Evolutionary conservation across 1,140 invertebrate genomes (phyloP), one percentile per base, ranked within the genome.

Genomic region (Nephotettix cincticeps): DNA sequence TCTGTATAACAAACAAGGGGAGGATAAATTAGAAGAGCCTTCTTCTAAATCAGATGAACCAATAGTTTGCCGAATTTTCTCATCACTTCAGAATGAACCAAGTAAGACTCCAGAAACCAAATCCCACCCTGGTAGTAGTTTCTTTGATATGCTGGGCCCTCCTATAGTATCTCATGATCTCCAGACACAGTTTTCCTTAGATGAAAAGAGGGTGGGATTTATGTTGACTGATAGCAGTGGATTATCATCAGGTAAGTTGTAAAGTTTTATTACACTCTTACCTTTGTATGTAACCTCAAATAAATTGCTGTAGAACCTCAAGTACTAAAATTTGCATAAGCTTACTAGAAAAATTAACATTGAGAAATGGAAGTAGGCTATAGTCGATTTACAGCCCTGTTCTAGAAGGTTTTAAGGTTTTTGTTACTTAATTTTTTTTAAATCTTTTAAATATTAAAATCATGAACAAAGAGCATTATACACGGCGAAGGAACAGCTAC

Each of bases 21-120:
- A 51, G 21, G 19, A 6, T 51, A 51, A 51, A n/a, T 11, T n/a
- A 19, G 47, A 51, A 6, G 19, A 51, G 47, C 47, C n/a, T 4
- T n/a, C 21, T 51, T 4, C 3, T 6, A 51, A 4, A 9, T 19
- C 47, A 11, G 79, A 79, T 65, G 81, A 83, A 71, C 81, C 82
- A 28, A 79, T 80, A 66, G 79, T 83, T 2, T 83, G 83, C 74
- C 77, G 80, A 76, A 75, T 83, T 67, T 84, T 83, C 75, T 51
- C 71, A 0, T 68, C 71, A 36, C 56, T 47, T 21, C 45, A 74
- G 66, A 58, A 51, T 23, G 25, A 40, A 25, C 64, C 72, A 6
- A 28, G n/a, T 43, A 43, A 61, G 28, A 28, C 54, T 27, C 13
- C 61, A 30, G 70, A 72, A 21, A 61, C 13, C 19, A 69, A 30